phyloP scores from a whole-genome alignment of 1,140 invertebrate species.

The Drosophila triauraria region DNA sequence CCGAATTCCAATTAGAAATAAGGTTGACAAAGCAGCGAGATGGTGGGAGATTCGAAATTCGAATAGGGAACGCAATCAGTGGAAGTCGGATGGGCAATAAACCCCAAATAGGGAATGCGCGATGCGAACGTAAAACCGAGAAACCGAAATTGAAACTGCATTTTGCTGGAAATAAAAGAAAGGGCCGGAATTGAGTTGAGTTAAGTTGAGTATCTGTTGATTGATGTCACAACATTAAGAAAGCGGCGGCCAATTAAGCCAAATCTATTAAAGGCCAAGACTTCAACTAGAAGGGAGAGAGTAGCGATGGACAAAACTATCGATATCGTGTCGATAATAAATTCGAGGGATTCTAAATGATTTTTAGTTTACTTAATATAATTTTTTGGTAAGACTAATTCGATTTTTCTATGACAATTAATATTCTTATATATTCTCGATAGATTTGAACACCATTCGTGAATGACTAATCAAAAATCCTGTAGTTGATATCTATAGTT shows the following conservation, averaged over 20 bases:
- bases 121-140: conserved; percentile 27
- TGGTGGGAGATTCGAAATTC: conserved; percentile 12
- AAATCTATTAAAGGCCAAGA: conserved; percentile 61
- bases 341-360: not conserved
- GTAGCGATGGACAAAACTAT: not conserved
- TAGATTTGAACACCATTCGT: no score
- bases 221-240: conserved; percentile 77
- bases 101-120: conserved; percentile 48
- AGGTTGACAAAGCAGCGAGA: conserved; percentile 40
- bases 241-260: conserved; percentile 76
- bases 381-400: no score
- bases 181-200: conserved; percentile 29
- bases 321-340: not conserved
- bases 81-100: conserved; percentile 27
- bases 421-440: no score
- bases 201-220: conserved; percentile 67
- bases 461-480: no score
- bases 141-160: conserved; percentile 44
- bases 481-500: no score
- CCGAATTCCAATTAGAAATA: conserved; percentile 66
- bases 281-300: not conserved
- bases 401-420: no score
- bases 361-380: no score
- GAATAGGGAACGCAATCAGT: conserved; percentile 30
- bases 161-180: conserved; percentile 28